Evolutionary conservation across 2,888 invertebrate genomes (phyloP), one percentile per base, ranked within the genome.

Genomic region (Hirudinaria manillensis): DNA sequence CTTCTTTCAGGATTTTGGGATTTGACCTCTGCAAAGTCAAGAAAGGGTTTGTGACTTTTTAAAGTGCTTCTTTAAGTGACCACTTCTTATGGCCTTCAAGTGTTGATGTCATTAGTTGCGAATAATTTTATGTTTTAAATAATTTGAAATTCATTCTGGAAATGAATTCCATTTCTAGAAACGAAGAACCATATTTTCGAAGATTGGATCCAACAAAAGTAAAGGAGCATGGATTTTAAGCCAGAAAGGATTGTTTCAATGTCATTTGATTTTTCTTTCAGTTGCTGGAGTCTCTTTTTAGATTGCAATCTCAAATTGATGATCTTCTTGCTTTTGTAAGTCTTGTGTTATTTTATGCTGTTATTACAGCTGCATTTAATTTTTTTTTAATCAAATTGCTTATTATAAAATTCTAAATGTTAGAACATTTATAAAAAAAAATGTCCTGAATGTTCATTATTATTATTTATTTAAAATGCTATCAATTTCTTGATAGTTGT

Each of bases 21-120:
- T 99, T 97, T 86, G 99, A 99, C 87, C 99, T 99, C 89, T 99
- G 99, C 89, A 99, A 99, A 90, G 95, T 98, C 74, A 99, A 98
- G 87, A 89, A 99, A 85, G 98, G 99, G 93, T 95, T 87, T 89
- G 89, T 70, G 6, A 38, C 16, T 32, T 36, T 24, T 2, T 53
- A 55, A 45, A 45, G 16, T 45, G 10, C 13, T 45, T 56, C 3
- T 70, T n/a, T 45, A 34, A 7, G 3, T 56, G 1, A 56, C 6
- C 1, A 55, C 32, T 56, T 70, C 6, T 45, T 70, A 38, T 10
- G 21, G 45, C 10, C 13, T 0, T 72, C 55, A 1, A 19, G 7
- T 27, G 24, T 7, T 61, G 16, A 16, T 61, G 7, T 61, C 1
- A 61, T 29, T 61, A 61, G 27, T 56, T 61, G n/a, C n/a, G n/a